Evolutionary conservation across 2,113 vertebrate species (phyloP).

Genomic region (Nannospalax galili): DNA sequence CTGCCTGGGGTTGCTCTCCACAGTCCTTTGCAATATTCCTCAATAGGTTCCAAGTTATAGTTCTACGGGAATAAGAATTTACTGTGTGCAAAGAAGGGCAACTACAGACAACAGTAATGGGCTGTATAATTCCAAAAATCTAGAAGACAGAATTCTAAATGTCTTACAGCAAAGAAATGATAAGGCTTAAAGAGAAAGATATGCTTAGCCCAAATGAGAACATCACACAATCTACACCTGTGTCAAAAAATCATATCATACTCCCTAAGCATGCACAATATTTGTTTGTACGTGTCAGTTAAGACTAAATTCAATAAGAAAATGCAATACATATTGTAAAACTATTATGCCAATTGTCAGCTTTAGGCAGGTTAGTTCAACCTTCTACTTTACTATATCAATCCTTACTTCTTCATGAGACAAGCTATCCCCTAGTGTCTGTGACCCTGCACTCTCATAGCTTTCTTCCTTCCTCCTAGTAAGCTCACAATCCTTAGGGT

Average conservation of each 20-base stretch:
- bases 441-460: neutral
- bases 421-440: neutral
- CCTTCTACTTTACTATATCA: too few relatives aligned
- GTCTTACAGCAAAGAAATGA: neutral
- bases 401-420: neutral
- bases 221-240: too few relatives aligned
- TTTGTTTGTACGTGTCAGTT: neutral
- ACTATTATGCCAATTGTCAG: neutral
- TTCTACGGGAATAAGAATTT: neutral
- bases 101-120: too few relatives aligned
- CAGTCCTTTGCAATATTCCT: neutral
- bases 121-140: neutral
- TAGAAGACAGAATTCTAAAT: neutral
- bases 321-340: too few relatives aligned
- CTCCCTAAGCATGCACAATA: too few relatives aligned
- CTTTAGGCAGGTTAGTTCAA: neutral
- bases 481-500: neutral
- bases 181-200: neutral
- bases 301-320: neutral
- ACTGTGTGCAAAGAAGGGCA: neutral
- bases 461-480: neutral
- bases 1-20: neutral
- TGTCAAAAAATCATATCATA: neutral
- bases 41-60: neutral
- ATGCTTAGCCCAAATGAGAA: neutral